A percentile compares a stretch with the other conserved stretches of the same genome.
phyloP scores from a whole-genome alignment of 2,797 vertebrate genomes.

The Apogon hyalosoma region DNA sequence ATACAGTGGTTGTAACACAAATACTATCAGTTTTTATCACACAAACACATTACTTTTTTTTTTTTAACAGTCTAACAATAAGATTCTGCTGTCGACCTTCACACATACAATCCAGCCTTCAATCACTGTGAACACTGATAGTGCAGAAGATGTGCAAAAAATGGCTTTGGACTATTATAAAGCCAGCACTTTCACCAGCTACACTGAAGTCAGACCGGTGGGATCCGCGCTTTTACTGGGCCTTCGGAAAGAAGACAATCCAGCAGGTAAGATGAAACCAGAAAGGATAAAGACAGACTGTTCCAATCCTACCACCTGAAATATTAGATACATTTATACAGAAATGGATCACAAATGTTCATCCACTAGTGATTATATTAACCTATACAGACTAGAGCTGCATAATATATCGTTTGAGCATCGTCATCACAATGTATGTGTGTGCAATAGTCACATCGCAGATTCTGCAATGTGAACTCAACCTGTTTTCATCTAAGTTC shows the following conservation, averaged over 20 bases:
- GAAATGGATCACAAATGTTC: too few species aligned
- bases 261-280: conserved; percentile 46
- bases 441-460: too few species aligned
- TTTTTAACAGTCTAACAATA: conserved; percentile 79
- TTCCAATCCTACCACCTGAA: too few species aligned
- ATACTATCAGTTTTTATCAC: background rate
- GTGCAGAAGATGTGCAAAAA: conserved; percentile 64
- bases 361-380: too few species aligned
- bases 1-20: background rate
- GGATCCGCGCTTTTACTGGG: conserved; percentile 48
- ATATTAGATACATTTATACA: too few species aligned
- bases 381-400: too few species aligned
- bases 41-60: conserved; percentile 6
- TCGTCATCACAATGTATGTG: too few species aligned
- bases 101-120: rapidly evolving
- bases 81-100: conserved; percentile 21
- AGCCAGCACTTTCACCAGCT: conserved; percentile 74
- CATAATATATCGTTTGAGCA: too few species aligned
- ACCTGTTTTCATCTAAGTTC: too few species aligned
- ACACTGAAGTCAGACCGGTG: conserved; percentile 71
- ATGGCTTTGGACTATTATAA: conserved; percentile 54
- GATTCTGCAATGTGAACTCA: too few species aligned
- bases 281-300: too few species aligned
- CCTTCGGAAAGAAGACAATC: conserved; percentile 32
- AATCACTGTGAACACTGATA: conserved; percentile 14